phyloP scores from a whole-genome alignment of 2,113 vertebrate species.

The Zosterops lateralis region DNA sequence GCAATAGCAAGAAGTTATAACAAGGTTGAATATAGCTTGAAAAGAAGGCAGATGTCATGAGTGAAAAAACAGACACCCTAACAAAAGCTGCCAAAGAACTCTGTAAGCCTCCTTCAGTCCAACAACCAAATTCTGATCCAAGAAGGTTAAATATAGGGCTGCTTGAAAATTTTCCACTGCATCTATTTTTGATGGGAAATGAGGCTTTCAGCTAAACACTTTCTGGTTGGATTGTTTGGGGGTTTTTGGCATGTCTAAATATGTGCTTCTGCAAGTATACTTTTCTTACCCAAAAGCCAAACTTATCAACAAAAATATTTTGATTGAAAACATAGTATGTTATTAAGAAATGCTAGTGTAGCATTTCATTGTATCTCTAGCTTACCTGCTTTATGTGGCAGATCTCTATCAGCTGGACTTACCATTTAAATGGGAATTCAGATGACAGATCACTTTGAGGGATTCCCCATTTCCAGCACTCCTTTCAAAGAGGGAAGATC shows the following conservation, averaged over 20 bases:
- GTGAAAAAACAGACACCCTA: conserved; percentile 52
- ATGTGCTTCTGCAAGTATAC: conserved; percentile 22
- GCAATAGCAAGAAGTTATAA: conserved; percentile 18
- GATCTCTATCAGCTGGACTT: neutral
- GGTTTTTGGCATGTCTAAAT: neutral
- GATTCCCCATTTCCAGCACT: neutral
- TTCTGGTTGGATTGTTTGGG: neutral
- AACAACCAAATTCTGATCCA: conserved; percentile 40
- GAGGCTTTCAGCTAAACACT: conserved; percentile 11
- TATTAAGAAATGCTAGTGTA: neutral
- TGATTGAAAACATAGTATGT: neutral
- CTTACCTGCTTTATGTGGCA: neutral
- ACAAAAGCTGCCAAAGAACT: conserved; percentile 41
- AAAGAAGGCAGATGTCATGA: conserved; percentile 40
- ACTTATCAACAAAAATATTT: conserved; percentile 31
- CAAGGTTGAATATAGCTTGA: conserved; percentile 2
- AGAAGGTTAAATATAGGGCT: conserved; percentile 53
- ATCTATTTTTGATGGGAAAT: conserved; percentile 51
- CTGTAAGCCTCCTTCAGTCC: neutral
- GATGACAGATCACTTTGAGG: neutral
- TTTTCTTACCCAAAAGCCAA: conserved; percentile 51
- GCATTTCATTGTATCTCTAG: neutral
- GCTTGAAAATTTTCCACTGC: conserved; percentile 52
- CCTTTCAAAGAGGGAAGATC: neutral
- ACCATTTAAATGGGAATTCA: neutral